phyloP scores from a whole-genome alignment of 1,140 invertebrate genomes.

The Cecropterus lyciades region DNA sequence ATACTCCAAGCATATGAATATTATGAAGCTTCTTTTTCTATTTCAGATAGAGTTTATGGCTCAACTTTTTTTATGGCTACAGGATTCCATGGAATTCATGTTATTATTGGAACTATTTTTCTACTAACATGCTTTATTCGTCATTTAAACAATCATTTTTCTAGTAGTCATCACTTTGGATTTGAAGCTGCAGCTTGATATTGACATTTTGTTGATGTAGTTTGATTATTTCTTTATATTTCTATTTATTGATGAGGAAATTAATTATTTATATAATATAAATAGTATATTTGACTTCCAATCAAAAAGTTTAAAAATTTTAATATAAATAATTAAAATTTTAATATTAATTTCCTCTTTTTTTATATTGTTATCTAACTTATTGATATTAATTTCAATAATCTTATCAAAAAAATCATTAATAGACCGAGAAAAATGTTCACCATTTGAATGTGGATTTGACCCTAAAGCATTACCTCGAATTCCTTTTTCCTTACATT shows the following conservation, averaged over 20 bases:
- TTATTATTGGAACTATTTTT: constrained; percentile 88
- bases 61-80: constrained; percentile 89
- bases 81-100: constrained; percentile 90
- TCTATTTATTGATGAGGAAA: constrained; percentile 88
- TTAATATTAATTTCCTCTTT: constrained; percentile 64
- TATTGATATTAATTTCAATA: constrained; percentile 77
- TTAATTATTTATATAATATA: constrained; percentile 87
- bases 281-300: constrained; percentile 88
- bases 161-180: constrained; percentile 86
- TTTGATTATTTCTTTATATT: constrained; percentile 88
- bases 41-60: constrained; percentile 86
- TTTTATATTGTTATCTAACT: constrained; percentile 70
- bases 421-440: constrained; percentile 85
- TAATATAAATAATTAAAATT: constrained; percentile 83
- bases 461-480: constrained; percentile 83
- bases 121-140: constrained; percentile 85
- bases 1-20: constrained; percentile 68
- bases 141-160: constrained; percentile 84
- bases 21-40: constrained; percentile 74
- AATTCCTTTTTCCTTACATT: constrained; percentile 85
- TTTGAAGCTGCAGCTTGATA: constrained; percentile 90
- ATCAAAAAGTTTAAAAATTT: constrained; percentile 85
- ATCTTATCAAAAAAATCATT: constrained; percentile 84
- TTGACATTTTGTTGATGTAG: constrained; percentile 90
- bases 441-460: constrained; percentile 87